Percentiles rank a stretch among this genome's conserved stretches.
Conservation (phyloP, 1,140 invertebrate genomes). For the Tetramorium simillimum region DNA sequence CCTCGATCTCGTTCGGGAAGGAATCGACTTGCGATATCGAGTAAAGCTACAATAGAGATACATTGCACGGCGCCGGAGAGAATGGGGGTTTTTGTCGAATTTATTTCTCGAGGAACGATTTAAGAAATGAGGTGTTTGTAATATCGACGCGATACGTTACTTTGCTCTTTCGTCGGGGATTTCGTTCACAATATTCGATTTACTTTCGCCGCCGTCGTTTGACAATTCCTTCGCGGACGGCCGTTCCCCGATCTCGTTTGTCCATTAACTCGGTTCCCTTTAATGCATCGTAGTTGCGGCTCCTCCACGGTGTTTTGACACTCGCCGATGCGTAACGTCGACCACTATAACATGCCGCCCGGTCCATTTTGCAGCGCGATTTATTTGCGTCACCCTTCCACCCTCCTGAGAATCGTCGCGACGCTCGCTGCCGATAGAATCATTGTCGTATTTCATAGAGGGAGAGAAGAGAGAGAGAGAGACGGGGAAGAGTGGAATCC, state of each 20-base stretch:
- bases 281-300: slow-evolving; percentile 66
- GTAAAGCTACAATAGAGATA: slow-evolving; percentile 17
- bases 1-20: slow-evolving; percentile 29
- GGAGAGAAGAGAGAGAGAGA: not conserved
- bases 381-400: slow-evolving; percentile 72
- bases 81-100: slow-evolving; percentile 1
- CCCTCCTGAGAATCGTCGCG: slow-evolving; percentile 42
- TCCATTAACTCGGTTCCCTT: slow-evolving; percentile 71
- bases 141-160: not conserved
- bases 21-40: slow-evolving; percentile 54
- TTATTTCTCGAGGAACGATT: not conserved
- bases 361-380: slow-evolving; percentile 80
- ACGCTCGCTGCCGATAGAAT: slow-evolving; percentile 47
- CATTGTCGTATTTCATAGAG: slow-evolving; percentile 70
- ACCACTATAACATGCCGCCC: slow-evolving; percentile 62
- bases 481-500: slow-evolving; percentile 24
- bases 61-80: not conserved
- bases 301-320: slow-evolving; percentile 74
- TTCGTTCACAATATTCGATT: not conserved
- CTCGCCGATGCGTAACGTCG: slow-evolving; percentile 77
- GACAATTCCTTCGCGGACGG: slow-evolving; percentile 59
- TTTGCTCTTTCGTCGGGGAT: not conserved
- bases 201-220: slow-evolving; percentile 6
- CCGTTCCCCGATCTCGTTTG: slow-evolving; percentile 53
- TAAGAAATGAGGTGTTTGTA: not conserved